Base-by-base conservation (phyloP, 92 coral and sea anemone genomes). In the Pocillopora grandis region DNA sequence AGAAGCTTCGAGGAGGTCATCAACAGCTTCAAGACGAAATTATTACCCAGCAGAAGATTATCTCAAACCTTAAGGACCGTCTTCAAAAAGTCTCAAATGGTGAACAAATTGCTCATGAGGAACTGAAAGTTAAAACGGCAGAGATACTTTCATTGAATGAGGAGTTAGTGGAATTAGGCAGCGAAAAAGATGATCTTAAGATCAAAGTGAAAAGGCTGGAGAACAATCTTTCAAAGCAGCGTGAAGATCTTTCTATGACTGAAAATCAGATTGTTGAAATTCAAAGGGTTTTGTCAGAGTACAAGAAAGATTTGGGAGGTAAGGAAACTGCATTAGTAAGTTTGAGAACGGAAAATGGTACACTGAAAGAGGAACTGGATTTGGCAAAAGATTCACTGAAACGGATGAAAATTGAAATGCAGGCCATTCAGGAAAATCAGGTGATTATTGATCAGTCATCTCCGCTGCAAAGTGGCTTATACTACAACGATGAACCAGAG, bases 1-100 rank as follows among this genome's bases (percentile, higher is more conserved):
- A 92, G 71, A 89, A 89, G 63, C 91, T 95, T 64, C 91, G 95
- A 61, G 90, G 94, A 57, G 96, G 92, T 15, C 92, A 94, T 56
- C 84, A 87, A 19, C 95, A 90, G 23, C 88, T 93, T 68, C 99
- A 94, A 80, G 90, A 94, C 58, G 98, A 96, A 62, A 89, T 94
- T 65, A 84, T 96, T 56, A 80, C 85, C 70, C 81, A 90, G 58
- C 93, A 91, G 87, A 91, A 92, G 59, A 90, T 61, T 66, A 35
- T 86, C 9, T 80, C 95, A 35, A 88, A 87, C 37, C 83, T 89
- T 3, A 94, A 91, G 37, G 86, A 92, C 58, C 93, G 94, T n/a
- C 78, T 91, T 67, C 94, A 90, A 58, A 94, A 90, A 80, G 82
- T 81, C 5, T 78, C 78, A 61, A 89, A 90, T 68, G 90, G 88